Evolutionary conservation across 2,797 vertebrate species (phyloP).

Genomic region (Spinibarbus caldwelli): DNA sequence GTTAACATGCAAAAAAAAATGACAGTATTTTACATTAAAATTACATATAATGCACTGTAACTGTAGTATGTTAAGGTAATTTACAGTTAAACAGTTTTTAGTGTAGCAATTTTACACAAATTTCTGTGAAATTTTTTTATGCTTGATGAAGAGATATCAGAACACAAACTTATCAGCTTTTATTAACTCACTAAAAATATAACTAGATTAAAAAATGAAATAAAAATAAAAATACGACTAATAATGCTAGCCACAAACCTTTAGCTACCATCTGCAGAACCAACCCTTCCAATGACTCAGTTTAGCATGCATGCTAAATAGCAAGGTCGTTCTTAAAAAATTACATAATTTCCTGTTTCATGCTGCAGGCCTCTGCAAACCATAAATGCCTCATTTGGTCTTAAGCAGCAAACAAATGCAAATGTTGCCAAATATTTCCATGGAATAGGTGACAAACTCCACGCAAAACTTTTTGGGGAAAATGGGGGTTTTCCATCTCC

Average conservation of each 20-base stretch:
- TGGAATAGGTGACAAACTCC: neutral
- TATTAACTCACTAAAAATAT: too few species aligned
- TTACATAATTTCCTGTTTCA: neutral
- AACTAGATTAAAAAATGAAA: too few species aligned
- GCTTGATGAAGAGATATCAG: too few species aligned
- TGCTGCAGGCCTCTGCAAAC: neutral
- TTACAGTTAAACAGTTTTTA: too few species aligned
- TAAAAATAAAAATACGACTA: too few species aligned
- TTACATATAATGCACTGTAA: too few species aligned
- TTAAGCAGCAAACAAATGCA: neutral
- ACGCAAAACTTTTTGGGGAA: neutral
- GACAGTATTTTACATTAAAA: too few species aligned
- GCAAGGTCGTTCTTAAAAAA: neutral
- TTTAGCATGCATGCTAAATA: neutral
- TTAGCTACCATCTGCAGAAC: neutral
- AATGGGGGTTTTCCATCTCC: constrained; percentile 8
- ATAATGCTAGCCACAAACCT: neutral
- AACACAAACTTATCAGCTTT: too few species aligned
- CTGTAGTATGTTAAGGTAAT: too few species aligned
- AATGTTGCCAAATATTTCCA: neutral
- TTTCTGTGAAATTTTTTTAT: too few species aligned
- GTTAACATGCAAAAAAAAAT: too few species aligned
- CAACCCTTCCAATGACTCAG: neutral
- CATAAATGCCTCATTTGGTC: constrained; percentile 3
- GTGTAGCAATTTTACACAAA: too few species aligned